phyloP scores from a whole-genome alignment of 2,797 vertebrate genomes.

The Hydrophis major region DNA sequence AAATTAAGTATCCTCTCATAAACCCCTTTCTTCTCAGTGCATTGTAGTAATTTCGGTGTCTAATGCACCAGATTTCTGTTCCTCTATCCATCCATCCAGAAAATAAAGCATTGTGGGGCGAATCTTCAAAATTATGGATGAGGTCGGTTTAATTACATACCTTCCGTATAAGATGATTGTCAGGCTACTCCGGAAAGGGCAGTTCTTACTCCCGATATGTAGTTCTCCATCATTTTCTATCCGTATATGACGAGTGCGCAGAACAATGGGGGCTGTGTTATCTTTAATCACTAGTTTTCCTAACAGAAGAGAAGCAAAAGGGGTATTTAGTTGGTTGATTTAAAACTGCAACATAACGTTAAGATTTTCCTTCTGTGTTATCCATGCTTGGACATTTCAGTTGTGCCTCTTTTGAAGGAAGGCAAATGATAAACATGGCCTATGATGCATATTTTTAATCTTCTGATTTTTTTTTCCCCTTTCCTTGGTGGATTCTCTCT shows the following conservation, averaged over 20 bases:
- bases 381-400: neutral
- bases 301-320: slow-evolving; percentile 50
- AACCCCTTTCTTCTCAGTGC: neutral
- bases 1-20: neutral
- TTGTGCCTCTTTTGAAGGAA: neutral
- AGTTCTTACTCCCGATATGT: slow-evolving; percentile 85
- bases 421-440: neutral
- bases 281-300: slow-evolving; percentile 92
- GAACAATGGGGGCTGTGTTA: slow-evolving; percentile 72
- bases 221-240: slow-evolving; percentile 86
- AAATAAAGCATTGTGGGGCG: neutral
- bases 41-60: neutral
- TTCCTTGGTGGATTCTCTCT: no score
- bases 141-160: slow-evolving; percentile 65
- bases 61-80: neutral
- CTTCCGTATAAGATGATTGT: slow-evolving; percentile 88
- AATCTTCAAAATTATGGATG: slow-evolving; percentile 26
- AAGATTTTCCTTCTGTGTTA: neutral
- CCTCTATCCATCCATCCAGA: neutral
- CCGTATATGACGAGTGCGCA: slow-evolving; percentile 87
- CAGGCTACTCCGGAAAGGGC: slow-evolving; percentile 86
- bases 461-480: no score
- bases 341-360: neutral
- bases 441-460: neutral
- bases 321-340: neutral